Evolutionary conservation across 2,888 invertebrate genomes (phyloP), one percentile per base, ranked within the genome.

Genomic region (Parasteatoda lunata): DNA sequence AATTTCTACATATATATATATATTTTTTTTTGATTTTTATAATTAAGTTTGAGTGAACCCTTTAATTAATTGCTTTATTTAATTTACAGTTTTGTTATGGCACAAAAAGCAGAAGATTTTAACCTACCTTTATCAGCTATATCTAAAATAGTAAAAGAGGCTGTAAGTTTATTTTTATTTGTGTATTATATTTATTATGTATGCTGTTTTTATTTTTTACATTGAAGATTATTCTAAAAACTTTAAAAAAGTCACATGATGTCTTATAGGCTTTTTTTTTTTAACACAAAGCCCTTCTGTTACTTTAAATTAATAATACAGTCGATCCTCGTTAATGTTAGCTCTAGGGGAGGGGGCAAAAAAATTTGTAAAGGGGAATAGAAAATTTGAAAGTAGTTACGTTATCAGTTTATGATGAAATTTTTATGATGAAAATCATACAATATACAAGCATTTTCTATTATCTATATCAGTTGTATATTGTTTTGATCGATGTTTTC

Each of bases 31-130:
- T 11, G 9, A 59, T 13, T 7, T 54, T 9, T 54, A 59, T 59
- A 59, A 59, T 13, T 59, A 4, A 59, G 9, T 59, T 59, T 59
- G 59, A 13, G 59, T 59, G 59, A n/a, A 59, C 6, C 11, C 59
- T 59, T 4, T 13, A 8, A 6, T 59, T n/a, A 59, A 59, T 59
- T 59, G 7, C 9, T 59, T 59, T n/a, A 8, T 54, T 54, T 13
- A 0, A 59, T 59, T 59, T 59, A 59, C n/a, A 59, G 30, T 30
- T 30, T 30, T 30, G 30, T 30, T 30, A 93, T 93, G 92, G 92
- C 92, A 54, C 92, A 93, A 87, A 90, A 92, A 90, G 92, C 92
- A 64, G 93, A 93, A 89, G 93, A 93, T 90, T 90, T 93, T 68
- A 93, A 93, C 89, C 89, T 93, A 51, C 93, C 93, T 13, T 91